A percentile compares a stretch with the other conserved stretches of the same genome.
phyloP scores from a whole-genome alignment of 2,797 vertebrate genomes.

The Helarctos malayanus region DNA sequence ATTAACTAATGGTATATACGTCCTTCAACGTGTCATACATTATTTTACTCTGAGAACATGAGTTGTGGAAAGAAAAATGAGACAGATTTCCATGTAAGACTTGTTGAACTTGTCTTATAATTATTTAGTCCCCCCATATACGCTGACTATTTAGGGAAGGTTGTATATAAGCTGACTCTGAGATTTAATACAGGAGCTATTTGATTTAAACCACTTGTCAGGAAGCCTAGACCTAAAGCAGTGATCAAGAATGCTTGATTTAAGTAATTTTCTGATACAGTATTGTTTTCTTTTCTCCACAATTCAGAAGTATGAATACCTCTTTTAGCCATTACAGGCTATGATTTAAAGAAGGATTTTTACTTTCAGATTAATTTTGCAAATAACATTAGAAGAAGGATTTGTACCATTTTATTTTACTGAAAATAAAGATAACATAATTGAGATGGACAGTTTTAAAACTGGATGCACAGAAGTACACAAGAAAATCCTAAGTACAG shows the following conservation, averaged over 20 bases:
- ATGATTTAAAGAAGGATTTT: constrained; percentile 46
- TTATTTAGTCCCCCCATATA: neutral
- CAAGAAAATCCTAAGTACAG: neutral
- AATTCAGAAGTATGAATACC: constrained; percentile 41
- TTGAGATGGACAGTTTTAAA: constrained; percentile 19
- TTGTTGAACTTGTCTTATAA: neutral
- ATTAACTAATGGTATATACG: constrained; percentile 64
- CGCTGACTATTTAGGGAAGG: neutral
- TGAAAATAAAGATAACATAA: constrained; percentile 51
- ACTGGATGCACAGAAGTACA: neutral
- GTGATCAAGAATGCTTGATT: neutral
- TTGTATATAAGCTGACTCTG: constrained; percentile 14
- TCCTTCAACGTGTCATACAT: constrained; percentile 46
- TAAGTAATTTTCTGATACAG: constrained; percentile 22
- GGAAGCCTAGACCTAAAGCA: constrained; percentile 37
- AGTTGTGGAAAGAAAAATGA: constrained; percentile 58
- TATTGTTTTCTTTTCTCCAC: constrained; percentile 7
- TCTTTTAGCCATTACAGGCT: neutral
- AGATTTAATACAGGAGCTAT: constrained; percentile 32
- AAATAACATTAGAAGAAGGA: constrained; percentile 30
- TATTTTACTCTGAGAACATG: constrained; percentile 55
- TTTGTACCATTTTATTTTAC: constrained; percentile 40
- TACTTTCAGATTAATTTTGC: constrained; percentile 31
- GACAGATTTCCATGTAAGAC: neutral
- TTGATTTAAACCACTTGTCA: constrained; percentile 27